Percentiles rank a stretch among this genome's conserved stretches.
Evolutionary conservation across 2,797 vertebrate genomes (phyloP).

Genomic region (Spinus pinus): DNA sequence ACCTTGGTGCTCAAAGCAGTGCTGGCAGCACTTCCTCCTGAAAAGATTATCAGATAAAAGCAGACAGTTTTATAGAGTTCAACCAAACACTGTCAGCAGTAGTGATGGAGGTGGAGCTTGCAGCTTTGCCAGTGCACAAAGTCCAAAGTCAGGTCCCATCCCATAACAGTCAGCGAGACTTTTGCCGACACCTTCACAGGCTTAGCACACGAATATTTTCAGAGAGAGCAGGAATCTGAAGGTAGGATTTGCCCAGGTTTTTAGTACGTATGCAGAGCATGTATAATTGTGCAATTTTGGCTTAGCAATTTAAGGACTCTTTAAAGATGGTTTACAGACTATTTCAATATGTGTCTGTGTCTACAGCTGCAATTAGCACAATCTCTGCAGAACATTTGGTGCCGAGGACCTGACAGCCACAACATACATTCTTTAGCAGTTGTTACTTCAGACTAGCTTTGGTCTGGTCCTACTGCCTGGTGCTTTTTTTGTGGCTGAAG

Average conservation of each 20-base stretch:
- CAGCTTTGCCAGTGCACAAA: neutral
- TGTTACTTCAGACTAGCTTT: neutral
- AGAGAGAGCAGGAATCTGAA: neutral
- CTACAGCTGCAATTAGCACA: neutral
- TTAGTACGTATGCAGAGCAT: neutral
- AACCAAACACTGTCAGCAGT: neutral
- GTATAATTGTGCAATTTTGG: neutral
- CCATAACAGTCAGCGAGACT: rapidly evolving
- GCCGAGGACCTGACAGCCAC: neutral
- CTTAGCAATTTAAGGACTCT: neutral
- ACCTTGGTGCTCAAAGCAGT: neutral
- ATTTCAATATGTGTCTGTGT: neutral
- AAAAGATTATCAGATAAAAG: neutral
- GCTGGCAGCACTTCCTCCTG: neutral
- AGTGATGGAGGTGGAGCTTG: neutral
- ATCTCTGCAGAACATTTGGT: neutral
- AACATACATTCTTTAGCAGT: neutral
- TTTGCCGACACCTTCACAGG: neutral
- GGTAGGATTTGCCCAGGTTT: neutral
- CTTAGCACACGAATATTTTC: neutral
- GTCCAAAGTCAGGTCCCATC: neutral
- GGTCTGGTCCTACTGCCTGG: neutral
- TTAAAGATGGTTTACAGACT: neutral
- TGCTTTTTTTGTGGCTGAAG: neutral
- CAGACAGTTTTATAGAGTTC: neutral